A percentile compares a stretch with the other conserved stretches of the same genome.
These are phyloP conservation scores for Hippocampus barbouri DNA, from an alignment of 2,113 vertebrate genomes.

Conservation along the genomic window DNA sequence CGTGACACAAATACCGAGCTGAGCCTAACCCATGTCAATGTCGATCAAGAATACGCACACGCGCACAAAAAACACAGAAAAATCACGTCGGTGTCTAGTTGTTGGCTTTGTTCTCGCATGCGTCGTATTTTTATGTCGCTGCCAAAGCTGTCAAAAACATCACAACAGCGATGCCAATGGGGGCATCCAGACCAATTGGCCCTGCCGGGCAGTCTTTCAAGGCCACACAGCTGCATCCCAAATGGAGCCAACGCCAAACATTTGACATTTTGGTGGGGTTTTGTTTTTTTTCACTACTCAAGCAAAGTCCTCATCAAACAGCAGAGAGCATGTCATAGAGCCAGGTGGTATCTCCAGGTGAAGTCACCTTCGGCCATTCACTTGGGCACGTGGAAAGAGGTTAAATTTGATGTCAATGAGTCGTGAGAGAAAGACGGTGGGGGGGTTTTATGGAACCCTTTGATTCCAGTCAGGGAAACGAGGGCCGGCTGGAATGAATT, in stretches of 20 bases:
- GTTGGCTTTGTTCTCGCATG: background rate
- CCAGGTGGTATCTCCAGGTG: background rate
- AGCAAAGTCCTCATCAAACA: background rate
- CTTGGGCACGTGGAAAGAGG: conserved; percentile 21
- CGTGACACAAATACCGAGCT: conserved; percentile 5
- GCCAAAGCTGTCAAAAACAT: conserved; percentile 1
- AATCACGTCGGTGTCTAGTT: background rate
- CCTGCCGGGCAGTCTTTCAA: background rate
- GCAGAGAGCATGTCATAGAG: background rate
- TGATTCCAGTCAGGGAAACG: conserved; percentile 51
- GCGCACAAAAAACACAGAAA: background rate
- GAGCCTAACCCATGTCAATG: background rate
- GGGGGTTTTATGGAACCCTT: conserved; percentile 30
- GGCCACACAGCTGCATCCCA: background rate
- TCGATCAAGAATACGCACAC: background rate
- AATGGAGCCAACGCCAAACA: background rate
- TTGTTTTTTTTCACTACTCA: background rate
- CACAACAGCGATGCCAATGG: background rate
- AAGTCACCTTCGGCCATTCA: conserved; percentile 15
- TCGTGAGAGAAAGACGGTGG: conserved; percentile 33
- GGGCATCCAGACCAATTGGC: conserved; percentile 4
- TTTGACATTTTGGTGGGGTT: background rate
- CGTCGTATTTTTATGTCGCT: background rate
- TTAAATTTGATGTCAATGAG: conserved; percentile 35
- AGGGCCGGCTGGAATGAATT: conserved; percentile 55